phyloP scores from a whole-genome alignment of 2,113 vertebrate species.

The Otocyon megalotis region DNA sequence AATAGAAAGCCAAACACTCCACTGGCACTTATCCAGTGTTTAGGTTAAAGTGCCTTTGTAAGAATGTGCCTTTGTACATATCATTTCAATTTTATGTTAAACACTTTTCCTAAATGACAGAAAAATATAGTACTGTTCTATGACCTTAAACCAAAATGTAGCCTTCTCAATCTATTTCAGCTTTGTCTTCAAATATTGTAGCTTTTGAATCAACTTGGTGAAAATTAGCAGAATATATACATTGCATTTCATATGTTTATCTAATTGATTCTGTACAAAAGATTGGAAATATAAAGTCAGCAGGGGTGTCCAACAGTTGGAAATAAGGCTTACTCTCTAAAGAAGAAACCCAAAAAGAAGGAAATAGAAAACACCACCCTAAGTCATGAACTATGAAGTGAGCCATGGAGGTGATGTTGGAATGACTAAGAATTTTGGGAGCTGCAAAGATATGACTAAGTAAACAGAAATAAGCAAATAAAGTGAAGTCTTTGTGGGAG shows the following conservation, averaged over 20 bases:
- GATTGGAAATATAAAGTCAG: not conserved
- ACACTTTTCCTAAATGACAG: not conserved
- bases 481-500: not conserved
- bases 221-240: not conserved
- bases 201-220: not conserved
- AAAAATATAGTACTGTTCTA: not conserved
- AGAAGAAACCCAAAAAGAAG: not conserved
- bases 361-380: not conserved
- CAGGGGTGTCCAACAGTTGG: not conserved
- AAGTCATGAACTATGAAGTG: not conserved
- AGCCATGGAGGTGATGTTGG: not conserved
- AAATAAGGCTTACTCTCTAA: not conserved
- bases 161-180: slow-evolving; percentile 20
- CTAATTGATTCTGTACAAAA: not conserved
- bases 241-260: not conserved
- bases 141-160: not conserved
- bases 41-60: not conserved
- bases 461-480: not conserved
- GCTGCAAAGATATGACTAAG: not conserved
- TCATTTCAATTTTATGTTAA: slow-evolving; percentile 33
- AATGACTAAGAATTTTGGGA: not conserved
- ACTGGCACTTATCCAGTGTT: not conserved
- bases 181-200: slow-evolving; percentile 36
- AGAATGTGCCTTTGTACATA: not conserved
- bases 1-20: not conserved